Conservation (phyloP, 2,888 invertebrate genomes). For the Nycteola revayana region DNA sequence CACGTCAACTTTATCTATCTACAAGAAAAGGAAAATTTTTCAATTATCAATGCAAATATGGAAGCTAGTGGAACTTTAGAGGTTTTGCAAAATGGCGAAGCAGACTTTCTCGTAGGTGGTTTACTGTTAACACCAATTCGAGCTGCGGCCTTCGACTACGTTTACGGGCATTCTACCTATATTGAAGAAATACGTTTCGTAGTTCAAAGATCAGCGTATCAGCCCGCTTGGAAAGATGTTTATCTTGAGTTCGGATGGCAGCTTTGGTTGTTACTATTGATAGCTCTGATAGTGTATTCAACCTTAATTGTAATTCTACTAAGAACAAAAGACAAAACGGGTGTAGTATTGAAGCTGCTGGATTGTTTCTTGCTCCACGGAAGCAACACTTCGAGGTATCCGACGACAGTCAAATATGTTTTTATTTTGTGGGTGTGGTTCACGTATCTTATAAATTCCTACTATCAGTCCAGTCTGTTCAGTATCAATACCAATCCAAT, state of each 20-base stretch:
- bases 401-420: slow-evolving; percentile 18
- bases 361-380: slow-evolving; percentile 18
- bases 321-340: slow-evolving; percentile 13
- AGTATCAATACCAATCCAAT: slow-evolving; percentile 35
- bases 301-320: slow-evolving; percentile 10
- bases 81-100: slow-evolving; percentile 19
- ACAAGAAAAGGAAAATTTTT: background rate
- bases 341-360: slow-evolving; percentile 14
- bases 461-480: slow-evolving; percentile 35
- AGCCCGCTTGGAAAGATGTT: slow-evolving; percentile 25
- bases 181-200: slow-evolving; percentile 24
- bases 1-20: background rate
- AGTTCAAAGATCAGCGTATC: slow-evolving; percentile 10
- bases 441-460: slow-evolving; percentile 36
- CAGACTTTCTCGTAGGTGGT: slow-evolving; percentile 18
- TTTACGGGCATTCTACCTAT: slow-evolving; percentile 18
- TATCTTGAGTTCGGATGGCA: slow-evolving; percentile 26
- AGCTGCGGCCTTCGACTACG: slow-evolving; percentile 13
- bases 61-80: slow-evolving; percentile 4
- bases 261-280: slow-evolving; percentile 23
- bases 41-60: background rate
- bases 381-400: slow-evolving; percentile 13
- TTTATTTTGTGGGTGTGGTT: slow-evolving; percentile 50
- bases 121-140: slow-evolving; percentile 20
- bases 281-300: slow-evolving; percentile 15